Evolutionary conservation across 2,888 invertebrate genomes (phyloP).

Genomic region (Steinernema scapterisci): DNA sequence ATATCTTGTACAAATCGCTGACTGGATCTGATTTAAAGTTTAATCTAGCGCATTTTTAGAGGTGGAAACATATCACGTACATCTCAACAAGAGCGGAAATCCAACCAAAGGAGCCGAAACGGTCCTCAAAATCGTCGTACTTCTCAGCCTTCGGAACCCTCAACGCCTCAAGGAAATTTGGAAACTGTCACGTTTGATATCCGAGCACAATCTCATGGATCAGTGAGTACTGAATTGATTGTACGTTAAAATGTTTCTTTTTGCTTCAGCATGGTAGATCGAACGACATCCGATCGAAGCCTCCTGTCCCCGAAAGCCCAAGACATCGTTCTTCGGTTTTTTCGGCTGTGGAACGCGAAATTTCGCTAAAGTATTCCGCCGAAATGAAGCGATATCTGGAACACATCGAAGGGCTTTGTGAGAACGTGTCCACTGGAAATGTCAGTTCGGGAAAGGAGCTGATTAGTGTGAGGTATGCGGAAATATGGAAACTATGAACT

Average conservation of each 20-base stretch:
- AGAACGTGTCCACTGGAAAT: slow-evolving; percentile 7
- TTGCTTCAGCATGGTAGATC: neutral
- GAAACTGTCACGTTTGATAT: slow-evolving; percentile 14
- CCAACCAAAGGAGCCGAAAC: neutral
- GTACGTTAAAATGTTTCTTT: neutral
- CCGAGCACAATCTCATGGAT: neutral
- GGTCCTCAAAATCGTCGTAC: neutral
- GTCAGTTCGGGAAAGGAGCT: slow-evolving; percentile 4
- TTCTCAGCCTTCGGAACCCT: neutral
- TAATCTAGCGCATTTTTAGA: neutral
- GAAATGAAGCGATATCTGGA: slow-evolving; percentile 9
- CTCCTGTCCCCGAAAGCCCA: neutral
- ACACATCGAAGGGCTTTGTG: slow-evolving; percentile 8
- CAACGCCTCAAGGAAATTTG: neutral
- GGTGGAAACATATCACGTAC: neutral
- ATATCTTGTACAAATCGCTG: too few relatives aligned
- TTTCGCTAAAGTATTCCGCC: neutral
- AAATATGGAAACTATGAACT: neutral
- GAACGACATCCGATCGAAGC: neutral
- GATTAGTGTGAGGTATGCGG: neutral
- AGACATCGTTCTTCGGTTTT: neutral
- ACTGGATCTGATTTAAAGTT: too few relatives aligned
- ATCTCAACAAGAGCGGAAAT: neutral
- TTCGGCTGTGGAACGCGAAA: neutral
- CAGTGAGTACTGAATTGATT: neutral